A percentile compares a stretch with the other conserved stretches of the same genome.
Evolutionary conservation across 2,113 vertebrate genomes (phyloP).

Genomic region (Maccullochella peelii): DNA sequence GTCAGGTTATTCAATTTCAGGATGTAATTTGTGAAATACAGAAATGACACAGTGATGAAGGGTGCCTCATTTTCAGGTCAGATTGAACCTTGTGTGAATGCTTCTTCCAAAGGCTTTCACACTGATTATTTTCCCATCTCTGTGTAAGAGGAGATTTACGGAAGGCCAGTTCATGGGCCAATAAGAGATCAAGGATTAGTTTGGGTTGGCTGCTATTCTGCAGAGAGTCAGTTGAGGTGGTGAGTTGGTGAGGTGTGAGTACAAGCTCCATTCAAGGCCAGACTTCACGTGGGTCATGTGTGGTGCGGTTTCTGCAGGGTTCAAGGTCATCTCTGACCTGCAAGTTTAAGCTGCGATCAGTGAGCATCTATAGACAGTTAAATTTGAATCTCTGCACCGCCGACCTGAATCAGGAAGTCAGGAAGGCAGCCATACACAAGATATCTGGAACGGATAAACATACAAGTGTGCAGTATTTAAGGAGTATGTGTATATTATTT

Average conservation of each 20-base stretch:
- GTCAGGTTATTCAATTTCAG: not conserved
- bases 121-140: not conserved
- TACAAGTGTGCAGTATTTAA: not conserved
- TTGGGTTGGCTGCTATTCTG: too few species aligned
- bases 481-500: not conserved
- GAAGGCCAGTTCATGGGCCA: not conserved
- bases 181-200: not conserved
- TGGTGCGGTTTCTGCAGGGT: not conserved
- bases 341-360: not conserved
- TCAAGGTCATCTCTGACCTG: conserved; percentile 2
- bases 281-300: not conserved
- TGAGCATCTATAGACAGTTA: not conserved
- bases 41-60: not conserved
- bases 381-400: not conserved
- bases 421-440: not conserved
- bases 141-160: conserved; percentile 5
- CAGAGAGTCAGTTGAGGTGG: not conserved
- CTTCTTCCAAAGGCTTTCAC: not conserved
- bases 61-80: not conserved
- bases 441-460: not conserved
- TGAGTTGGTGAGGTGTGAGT: not conserved
- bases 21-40: not conserved
- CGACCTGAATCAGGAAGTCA: not conserved
- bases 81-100: not conserved
- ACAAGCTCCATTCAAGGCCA: not conserved